phyloP scores from a whole-genome alignment of 1,140 invertebrate species.

The Artemia franciscana region DNA sequence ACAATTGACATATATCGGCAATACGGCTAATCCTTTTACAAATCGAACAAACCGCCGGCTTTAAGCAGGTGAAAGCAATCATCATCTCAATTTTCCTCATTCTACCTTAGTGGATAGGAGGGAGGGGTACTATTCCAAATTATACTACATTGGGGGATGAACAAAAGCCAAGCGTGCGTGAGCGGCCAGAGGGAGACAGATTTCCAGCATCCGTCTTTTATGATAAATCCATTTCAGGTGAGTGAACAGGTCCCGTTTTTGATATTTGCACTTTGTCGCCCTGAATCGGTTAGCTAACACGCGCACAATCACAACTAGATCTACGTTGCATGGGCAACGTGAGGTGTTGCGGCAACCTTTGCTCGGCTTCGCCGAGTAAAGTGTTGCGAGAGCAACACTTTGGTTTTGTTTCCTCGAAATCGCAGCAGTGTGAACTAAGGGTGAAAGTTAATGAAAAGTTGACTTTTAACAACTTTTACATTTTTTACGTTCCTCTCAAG shows the following conservation, averaged over 20 bases:
- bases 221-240: not conserved
- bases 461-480: too few species aligned
- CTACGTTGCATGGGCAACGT: too few species aligned
- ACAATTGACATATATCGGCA: not conserved
- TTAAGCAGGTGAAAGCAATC: not conserved
- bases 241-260: not conserved
- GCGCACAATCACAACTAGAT: not conserved
- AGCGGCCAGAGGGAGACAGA: too few species aligned
- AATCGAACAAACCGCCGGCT: not conserved
- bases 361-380: too few species aligned
- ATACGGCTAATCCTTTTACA: not conserved
- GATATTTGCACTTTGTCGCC: not conserved
- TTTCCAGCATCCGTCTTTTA: not conserved
- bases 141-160: not conserved
- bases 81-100: not conserved
- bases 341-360: too few species aligned
- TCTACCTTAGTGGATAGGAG: not conserved
- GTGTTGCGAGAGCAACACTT: too few species aligned
- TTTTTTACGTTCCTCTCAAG: too few species aligned
- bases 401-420: too few species aligned
- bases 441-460: too few species aligned
- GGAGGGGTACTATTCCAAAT: not conserved
- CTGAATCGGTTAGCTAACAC: not conserved
- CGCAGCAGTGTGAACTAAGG: too few species aligned
- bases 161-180: not conserved